A percentile compares a stretch with the other conserved stretches of the same genome.
phyloP scores from a whole-genome alignment of 1,140 invertebrate species.

The Apis dorsata region DNA sequence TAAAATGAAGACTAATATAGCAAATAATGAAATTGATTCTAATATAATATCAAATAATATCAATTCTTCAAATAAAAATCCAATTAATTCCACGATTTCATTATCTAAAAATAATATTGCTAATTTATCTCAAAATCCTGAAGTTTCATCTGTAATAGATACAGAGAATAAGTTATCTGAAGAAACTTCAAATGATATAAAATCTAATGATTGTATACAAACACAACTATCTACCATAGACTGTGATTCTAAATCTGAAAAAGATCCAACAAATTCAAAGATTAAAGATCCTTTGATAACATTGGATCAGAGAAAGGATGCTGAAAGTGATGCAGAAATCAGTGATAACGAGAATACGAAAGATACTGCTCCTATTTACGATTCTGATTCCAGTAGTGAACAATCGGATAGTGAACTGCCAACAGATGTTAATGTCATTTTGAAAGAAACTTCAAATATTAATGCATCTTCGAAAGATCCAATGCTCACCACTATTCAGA shows the following conservation, averaged over 20 bases:
- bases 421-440: slow-evolving; percentile 73
- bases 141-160: background rate
- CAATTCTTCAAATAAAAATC: background rate
- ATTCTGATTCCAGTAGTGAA: slow-evolving; percentile 74
- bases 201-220: background rate
- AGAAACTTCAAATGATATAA: background rate
- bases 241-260: slow-evolving; percentile 9
- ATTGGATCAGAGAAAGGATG: slow-evolving; percentile 38
- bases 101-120: background rate
- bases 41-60: background rate
- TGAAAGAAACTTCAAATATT: slow-evolving; percentile 71
- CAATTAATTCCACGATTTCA: background rate
- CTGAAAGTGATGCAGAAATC: slow-evolving; percentile 44
- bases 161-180: background rate
- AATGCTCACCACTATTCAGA: slow-evolving; percentile 76
- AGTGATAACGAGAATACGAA: slow-evolving; percentile 49
- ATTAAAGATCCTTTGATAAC: slow-evolving; percentile 64
- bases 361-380: slow-evolving; percentile 53
- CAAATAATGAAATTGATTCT: background rate
- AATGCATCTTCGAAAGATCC: slow-evolving; percentile 67
- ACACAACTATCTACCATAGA: slow-evolving; percentile 2
- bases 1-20: slow-evolving; percentile 71
- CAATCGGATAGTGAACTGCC: slow-evolving; percentile 68
- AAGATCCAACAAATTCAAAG: slow-evolving; percentile 50
- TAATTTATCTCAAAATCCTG: background rate